Evolutionary conservation across 2,113 vertebrate species (phyloP), one percentile per base, ranked within the genome.

Genomic region (Penelope pileata): DNA sequence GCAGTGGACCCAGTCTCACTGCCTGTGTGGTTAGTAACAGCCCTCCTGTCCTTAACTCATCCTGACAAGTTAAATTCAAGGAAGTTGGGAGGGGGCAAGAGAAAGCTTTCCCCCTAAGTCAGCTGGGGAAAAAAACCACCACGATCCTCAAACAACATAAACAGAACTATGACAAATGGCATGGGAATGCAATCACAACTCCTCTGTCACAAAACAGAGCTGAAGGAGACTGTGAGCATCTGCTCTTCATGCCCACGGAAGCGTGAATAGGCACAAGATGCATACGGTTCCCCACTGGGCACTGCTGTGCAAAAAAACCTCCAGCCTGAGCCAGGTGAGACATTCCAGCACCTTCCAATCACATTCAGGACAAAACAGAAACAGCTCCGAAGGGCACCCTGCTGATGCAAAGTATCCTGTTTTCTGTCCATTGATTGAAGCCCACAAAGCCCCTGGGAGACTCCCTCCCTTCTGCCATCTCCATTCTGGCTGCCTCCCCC

Each of bases 361-460:
- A 6, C 21, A 22, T 22, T n/a, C 59, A 43, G 56, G 64, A 17
- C 36, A 74, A 82, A 81, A n/a, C 6, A 70, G 18, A 79, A 88
- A 76, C 17, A 58, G 53, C n/a, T 42, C n/a, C 34, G 45, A 62
- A 91, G 12, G 11, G 40, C 26, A 4, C 79, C 79, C 43, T 60
- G n/a, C 7, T 16, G 32, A 64, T 4, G 0, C 34, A 26, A 79
- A 56, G 36, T 13, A 17, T 59, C 30, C 26, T 56, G 3, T 29
- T 88, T 79, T 60, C 75, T 76, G 54, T 56, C 21, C 12, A 72
- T 51, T 53, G 47, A 26, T 13, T 43, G 85, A 27, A 38, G 22
- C 43, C 48, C 0, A 0, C 11, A 4, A 40, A 32, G 73, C 5
- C 10, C 4, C 36, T 53, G 12, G 32, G 56, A 56, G 85, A 3